These are phyloP conservation scores for Bellardia pandia DNA, from an alignment of 2,888 invertebrate species.

Conservation along the genomic window DNA sequence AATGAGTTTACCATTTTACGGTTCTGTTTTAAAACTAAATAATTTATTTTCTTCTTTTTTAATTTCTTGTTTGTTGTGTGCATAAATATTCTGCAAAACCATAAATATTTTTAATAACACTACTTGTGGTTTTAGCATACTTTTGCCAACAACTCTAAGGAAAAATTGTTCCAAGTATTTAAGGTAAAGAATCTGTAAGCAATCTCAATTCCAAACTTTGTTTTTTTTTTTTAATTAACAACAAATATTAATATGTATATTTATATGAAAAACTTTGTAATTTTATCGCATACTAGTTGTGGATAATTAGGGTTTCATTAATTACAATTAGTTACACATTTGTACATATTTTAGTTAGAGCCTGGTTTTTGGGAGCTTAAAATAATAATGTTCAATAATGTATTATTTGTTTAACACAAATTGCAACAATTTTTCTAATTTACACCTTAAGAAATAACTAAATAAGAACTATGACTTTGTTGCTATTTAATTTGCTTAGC, in stretches of 20 bases:
- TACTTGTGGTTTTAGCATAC: conserved; percentile 9
- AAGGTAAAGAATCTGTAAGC: neutral
- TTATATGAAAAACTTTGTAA: neutral
- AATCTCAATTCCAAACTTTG: neutral
- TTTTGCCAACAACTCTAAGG: neutral
- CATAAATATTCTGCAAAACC: conserved; percentile 29
- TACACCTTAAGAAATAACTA: conserved; percentile 5
- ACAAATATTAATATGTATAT: neutral
- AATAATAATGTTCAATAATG: neutral
- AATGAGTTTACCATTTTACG: conserved; percentile 52
- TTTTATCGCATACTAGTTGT: neutral
- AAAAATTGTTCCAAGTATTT: neutral
- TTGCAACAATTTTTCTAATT: neutral
- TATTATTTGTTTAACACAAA: neutral
- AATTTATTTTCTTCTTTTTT: conserved; percentile 12
- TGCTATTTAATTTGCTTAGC: neutral
- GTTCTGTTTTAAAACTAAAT: conserved; percentile 28
- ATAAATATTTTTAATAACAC: conserved; percentile 45
- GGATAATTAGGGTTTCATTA: neutral
- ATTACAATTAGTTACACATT: neutral
- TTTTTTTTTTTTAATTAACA: neutral
- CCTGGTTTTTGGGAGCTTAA: neutral
- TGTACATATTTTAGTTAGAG: neutral
- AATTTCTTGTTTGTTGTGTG: conserved; percentile 29
- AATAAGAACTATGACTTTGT: neutral